These are phyloP conservation scores for Oxyura jamaicensis DNA, from an alignment of 2,113 vertebrate genomes.

Conservation along the genomic window DNA sequence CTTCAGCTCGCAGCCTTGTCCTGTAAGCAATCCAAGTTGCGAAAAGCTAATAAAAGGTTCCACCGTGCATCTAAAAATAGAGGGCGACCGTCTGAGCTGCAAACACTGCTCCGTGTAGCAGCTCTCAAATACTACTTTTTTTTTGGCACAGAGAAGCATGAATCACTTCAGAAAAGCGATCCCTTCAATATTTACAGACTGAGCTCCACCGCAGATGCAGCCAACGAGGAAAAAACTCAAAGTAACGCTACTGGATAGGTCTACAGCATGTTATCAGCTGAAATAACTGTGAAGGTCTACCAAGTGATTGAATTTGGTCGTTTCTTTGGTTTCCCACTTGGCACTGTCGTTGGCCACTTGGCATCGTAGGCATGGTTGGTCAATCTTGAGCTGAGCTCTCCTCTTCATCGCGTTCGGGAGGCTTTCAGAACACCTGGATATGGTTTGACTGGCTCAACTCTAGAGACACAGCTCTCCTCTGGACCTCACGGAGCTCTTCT, in stretches of 20 bases:
- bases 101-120: not conserved
- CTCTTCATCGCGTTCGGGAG: not conserved
- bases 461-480: not conserved
- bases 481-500: not conserved
- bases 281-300: not conserved
- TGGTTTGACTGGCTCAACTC: not conserved
- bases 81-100: accelerated
- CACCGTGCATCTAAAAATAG: accelerated
- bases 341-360: not conserved
- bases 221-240: not conserved
- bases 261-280: not conserved
- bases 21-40: not conserved
- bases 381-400: accelerated
- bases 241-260: accelerated
- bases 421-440: not conserved
- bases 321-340: not conserved
- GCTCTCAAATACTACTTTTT: not conserved
- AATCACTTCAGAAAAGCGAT: not conserved
- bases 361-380: not conserved
- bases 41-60: not conserved
- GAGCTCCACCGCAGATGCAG: not conserved
- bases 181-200: not conserved
- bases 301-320: not conserved
- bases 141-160: not conserved
- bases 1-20: not conserved